Evolutionary conservation across 1,140 invertebrate species (phyloP), one percentile per base, ranked within the genome.

Genomic region (Tribolium castaneum): DNA sequence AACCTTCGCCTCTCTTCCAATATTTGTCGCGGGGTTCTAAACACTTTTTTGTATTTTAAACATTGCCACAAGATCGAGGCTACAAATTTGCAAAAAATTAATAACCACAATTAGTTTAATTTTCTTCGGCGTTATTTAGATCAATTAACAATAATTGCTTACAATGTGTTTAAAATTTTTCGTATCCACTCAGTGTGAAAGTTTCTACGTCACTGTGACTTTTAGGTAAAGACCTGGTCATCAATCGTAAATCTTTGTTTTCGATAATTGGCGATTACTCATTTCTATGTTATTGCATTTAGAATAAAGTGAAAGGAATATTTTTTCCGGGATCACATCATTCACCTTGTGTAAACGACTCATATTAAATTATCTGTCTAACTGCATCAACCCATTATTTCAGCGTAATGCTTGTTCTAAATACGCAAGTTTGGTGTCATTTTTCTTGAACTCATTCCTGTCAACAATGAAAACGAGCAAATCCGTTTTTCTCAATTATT

Each of bases 241-340:
- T 45, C 39, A 45, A 10, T 9, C 9, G 39, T 45, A 45, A 9
- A 45, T 45, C n/a, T 9, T 45, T 45, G 39, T 45, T 45, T 45
- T 45, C 39, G 39, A 45, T 45, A 45, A 45, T 45, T 3, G 39
- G 4, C 12, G 25, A 35, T 66, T 66, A 66, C 59, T 66, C 30
- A 66, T 35, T 35, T 66, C 54, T 59, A 9, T 59, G 22, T 59
- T 19, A 59, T 22, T 66, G 34, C 25, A 66, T 35, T 66, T 30
- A 5, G 59, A 66, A 66, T 35, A 35, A 66, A 66, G 59, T 66
- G 59, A 66, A 66, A 66, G 59, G 59, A 35, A 35, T n/a, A 34
- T 34, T 35, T 66, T 66, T 66, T 66, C 59, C 59, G 59, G 59
- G 13, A 35, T 35, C 59, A 66, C 59, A 66, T 66, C 59, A 66